These are phyloP conservation scores for Muricea muricata DNA, from an alignment of 92 coral and sea anemone species.

Conservation along the genomic window DNA sequence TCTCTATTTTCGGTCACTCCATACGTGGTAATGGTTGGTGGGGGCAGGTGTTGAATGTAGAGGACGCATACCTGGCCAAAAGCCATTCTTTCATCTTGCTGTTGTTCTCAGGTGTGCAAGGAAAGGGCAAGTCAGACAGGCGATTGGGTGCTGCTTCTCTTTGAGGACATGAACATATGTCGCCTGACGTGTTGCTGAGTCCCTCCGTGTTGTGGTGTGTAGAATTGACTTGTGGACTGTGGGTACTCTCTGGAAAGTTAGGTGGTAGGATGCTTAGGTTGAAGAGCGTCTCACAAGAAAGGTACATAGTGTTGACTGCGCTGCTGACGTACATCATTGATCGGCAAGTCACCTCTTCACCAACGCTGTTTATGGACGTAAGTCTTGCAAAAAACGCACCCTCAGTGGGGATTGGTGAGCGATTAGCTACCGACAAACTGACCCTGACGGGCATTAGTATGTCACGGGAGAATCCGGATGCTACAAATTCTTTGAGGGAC, in stretches of 20 bases:
- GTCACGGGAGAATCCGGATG: constrained; percentile 59
- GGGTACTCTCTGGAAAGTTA: background rate
- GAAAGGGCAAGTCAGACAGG: constrained; percentile 39
- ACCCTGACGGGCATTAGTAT: constrained; percentile 59
- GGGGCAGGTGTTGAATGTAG: constrained; percentile 50
- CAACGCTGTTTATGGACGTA: background rate
- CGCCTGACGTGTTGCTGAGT: constrained; percentile 1
- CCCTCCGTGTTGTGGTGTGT: too few species aligned
- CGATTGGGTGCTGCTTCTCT: constrained; percentile 28
- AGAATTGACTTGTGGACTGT: too few species aligned
- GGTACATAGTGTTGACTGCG: constrained; percentile 46
- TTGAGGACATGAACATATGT: constrained; percentile 58
- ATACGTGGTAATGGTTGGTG: constrained; percentile 44
- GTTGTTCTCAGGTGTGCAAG: constrained; percentile 50
- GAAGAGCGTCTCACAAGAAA: constrained; percentile 45
- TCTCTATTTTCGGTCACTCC: constrained; percentile 37
- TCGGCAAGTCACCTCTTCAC: constrained; percentile 28
- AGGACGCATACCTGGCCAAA: constrained; percentile 17
- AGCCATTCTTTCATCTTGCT: constrained; percentile 35
- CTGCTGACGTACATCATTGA: constrained; percentile 63
- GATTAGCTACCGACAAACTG: constrained; percentile 59
- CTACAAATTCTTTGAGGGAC: constrained; percentile 43
- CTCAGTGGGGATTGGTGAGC: constrained; percentile 41
- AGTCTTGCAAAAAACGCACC: constrained; percentile 61
- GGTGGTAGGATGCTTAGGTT: constrained; percentile 40